Conservation (phyloP, 1,140 invertebrate species). For the Drosophila auraria region DNA sequence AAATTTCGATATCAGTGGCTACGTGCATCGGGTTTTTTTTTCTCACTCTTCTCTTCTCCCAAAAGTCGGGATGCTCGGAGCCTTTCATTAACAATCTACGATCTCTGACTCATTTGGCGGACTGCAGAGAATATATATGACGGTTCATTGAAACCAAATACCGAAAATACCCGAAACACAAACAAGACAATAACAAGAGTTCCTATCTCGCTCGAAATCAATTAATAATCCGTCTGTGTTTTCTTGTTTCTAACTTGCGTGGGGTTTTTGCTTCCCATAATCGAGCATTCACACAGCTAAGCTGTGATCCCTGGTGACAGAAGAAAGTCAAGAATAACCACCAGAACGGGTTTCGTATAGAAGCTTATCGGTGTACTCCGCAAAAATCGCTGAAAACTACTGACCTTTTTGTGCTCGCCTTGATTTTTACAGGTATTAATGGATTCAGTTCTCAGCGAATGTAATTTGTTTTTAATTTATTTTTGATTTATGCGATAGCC, state of each 20-base stretch:
- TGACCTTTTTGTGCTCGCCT: slow-evolving; percentile 28
- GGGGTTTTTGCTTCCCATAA: slow-evolving; percentile 63
- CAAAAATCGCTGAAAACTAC: slow-evolving; percentile 9
- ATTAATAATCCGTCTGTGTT: slow-evolving; percentile 51
- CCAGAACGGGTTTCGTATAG: slow-evolving; percentile 56
- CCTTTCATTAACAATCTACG: slow-evolving; percentile 45
- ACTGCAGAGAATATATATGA: slow-evolving; percentile 28
- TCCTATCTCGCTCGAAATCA: slow-evolving; percentile 23
- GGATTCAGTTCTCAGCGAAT: slow-evolving; percentile 13
- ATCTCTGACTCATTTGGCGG: slow-evolving; percentile 26
- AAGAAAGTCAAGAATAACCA: slow-evolving; percentile 75
- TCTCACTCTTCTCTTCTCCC: slow-evolving; percentile 6
- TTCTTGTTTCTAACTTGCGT: slow-evolving; percentile 60
- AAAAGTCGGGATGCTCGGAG: slow-evolving; percentile 14
- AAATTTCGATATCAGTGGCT: slow-evolving; percentile 64
- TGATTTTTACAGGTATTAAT: slow-evolving; percentile 28
- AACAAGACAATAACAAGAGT: slow-evolving; percentile 39
- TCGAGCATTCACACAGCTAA: slow-evolving; percentile 68
- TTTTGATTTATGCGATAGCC: slow-evolving; percentile 14
- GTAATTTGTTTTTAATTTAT: slow-evolving; percentile 8
- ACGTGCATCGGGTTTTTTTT: slow-evolving; percentile 65
- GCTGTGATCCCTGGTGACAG: slow-evolving; percentile 36
- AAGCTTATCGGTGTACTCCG: slow-evolving; percentile 10
- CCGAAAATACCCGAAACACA: slow-evolving; percentile 24
- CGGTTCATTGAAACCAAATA: slow-evolving; percentile 50